These are phyloP conservation scores for Blastobasis adustella DNA, from an alignment of 2,888 invertebrate genomes.

Conservation along the genomic window DNA sequence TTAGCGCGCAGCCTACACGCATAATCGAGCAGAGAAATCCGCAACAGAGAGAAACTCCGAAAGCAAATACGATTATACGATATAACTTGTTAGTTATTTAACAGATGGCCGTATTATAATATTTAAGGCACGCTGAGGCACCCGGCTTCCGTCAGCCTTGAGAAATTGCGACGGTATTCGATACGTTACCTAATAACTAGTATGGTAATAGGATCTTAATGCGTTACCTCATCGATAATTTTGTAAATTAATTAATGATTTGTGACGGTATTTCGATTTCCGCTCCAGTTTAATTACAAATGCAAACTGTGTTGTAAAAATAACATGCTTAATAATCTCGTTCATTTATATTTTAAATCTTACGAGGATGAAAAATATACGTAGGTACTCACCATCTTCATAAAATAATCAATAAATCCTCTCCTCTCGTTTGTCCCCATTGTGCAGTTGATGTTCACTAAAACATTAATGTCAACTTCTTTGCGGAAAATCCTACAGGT, in stretches of 20 bases:
- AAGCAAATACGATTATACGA: conserved; percentile 30
- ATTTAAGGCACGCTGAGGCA: not conserved
- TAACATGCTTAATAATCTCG: not conserved
- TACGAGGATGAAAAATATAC: too few species aligned
- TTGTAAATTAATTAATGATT: not conserved
- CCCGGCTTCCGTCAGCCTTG: conserved; percentile 17
- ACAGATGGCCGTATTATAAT: conserved; percentile 25
- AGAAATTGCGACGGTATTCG: conserved; percentile 18
- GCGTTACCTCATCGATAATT: conserved; percentile 4
- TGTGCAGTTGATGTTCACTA: conserved; percentile 30
- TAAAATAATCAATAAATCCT: conserved; percentile 36
- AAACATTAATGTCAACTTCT: conserved; percentile 23
- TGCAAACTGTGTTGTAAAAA: not conserved
- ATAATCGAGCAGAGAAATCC: conserved; percentile 35
- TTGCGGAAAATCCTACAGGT: conserved; percentile 34
- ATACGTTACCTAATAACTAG: conserved; percentile 15
- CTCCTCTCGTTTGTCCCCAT: conserved; percentile 60
- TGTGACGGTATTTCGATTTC: not conserved
- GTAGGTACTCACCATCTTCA: conserved; percentile 58
- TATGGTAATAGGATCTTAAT: conserved; percentile 9
- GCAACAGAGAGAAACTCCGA: conserved; percentile 44
- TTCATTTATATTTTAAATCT: too few species aligned
- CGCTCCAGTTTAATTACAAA: not conserved
- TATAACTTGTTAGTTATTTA: conserved; percentile 49
- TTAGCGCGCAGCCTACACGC: conserved; percentile 12